Evolutionary conservation across 2,113 vertebrate species (phyloP), one percentile per base, ranked within the genome.

Genomic region (Pteronura brasiliensis): DNA sequence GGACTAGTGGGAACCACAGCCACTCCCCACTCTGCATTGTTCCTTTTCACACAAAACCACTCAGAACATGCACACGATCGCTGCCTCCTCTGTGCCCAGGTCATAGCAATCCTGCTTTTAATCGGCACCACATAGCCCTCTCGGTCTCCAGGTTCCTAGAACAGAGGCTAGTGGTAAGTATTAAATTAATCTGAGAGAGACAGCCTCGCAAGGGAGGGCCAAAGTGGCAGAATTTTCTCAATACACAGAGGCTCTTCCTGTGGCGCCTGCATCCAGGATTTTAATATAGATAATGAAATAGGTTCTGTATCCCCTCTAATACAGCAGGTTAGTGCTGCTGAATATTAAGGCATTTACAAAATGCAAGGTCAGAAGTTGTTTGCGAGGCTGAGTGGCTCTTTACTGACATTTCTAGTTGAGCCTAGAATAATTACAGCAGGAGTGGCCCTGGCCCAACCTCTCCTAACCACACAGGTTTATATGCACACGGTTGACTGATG

Each of bases 241-340:
- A 29, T 36, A 71, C 0, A 25, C 15, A 39, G 7, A 93, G 83
- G 31, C 47, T 92, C 84, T 65, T 96, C 10, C 55, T 90, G 23
- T 8, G 63, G n/a, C 0, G 11, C 18, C 57, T 71, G 83, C 36
- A 77, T 44, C 71, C 6, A 23, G 95, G 94, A 97, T 96, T 98
- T 93, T 95, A 97, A 96, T 96, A 85, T 55, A 97, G 96, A 98
- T 85, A 74, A 89, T 17, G 39, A 69, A 83, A 63, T 2, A 49
- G 25, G 25, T 12, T 57, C 63, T 36, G 47, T 21, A 63, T 25
- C 36, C 57, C 36, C 92, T 93, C 80, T 31, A 65, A 85, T 27
- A 59, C 9, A 59, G 71, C 21, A 65, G 36, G 79, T 63, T 85
- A 88, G 36, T 29, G 69, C 18, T 52, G 31, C 27, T 77, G 49